Evolutionary conservation across 1,140 invertebrate species (phyloP), one percentile per base, ranked within the genome.

Genomic region (Pentalonia nigronervosa): DNA sequence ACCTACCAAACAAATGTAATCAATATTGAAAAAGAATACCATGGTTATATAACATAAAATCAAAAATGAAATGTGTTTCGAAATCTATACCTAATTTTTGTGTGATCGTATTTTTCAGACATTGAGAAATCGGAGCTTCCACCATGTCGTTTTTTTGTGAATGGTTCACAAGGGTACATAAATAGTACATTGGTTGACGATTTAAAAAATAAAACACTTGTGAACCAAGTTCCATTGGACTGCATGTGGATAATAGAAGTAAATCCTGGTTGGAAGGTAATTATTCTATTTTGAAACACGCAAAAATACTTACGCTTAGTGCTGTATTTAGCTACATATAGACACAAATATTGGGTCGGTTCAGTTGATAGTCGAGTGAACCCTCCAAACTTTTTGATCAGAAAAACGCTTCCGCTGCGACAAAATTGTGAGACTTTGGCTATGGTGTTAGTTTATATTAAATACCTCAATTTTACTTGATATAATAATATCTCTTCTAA

Each of bases 231-330:
- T 34, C 96, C 97, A 0, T 94, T 98, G 17, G 98, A 98, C 94
- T 98, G 98, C 95, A 97, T 98, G 94, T 98, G 97, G 97, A 95
- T 96, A 93, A 97, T 98, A 81, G 96, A 95, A 20, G 97, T 98
- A 0, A 95, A 96, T 90, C 95, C 96, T 14, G 96, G 96, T 23
- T 97, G 96, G 96, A 97, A 96, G 96, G 97, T 98, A 96, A 95
- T 89, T 89, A 67, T 23, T 56, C 0, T 50, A 41, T 20, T 36
- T 50, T 17, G 9, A 50, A 2, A 25, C 14, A 76, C 60, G 3
- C 4, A 1, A 17, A n/a, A 17, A 17, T n/a, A n/a, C 9, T n/a
- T 14, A 67, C 30, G 30, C 11, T 67, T n/a, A n/a, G 4, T 30
- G 11, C 14, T n/a, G 11, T n/a, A 67, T 67, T n/a, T 67, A 67